phyloP scores from a whole-genome alignment of 2,113 vertebrate genomes.

The Nibea coibor region DNA sequence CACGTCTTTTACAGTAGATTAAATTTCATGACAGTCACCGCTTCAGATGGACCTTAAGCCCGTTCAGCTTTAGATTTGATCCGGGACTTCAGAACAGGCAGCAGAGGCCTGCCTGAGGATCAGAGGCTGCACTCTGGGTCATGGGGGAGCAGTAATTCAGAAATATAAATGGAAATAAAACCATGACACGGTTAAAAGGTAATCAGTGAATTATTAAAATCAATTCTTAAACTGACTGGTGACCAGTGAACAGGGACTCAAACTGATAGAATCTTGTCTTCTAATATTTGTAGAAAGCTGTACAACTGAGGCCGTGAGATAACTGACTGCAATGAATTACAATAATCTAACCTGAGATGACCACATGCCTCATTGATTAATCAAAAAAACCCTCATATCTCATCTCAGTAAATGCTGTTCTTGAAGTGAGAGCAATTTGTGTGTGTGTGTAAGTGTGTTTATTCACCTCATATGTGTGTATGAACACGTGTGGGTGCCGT shows the following conservation, averaged over 20 bases:
- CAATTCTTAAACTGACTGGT: neutral
- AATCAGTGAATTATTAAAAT: neutral
- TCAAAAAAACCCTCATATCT: neutral
- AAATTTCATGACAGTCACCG: too few species aligned
- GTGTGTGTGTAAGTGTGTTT: neutral
- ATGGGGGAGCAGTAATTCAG: neutral
- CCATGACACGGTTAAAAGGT: neutral
- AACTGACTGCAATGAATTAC: neutral
- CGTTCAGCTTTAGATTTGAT: neutral
- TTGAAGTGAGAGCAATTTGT: neutral
- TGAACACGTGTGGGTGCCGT: conserved; percentile 30
- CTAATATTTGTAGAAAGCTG: neutral
- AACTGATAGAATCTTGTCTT: neutral
- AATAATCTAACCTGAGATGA: neutral
- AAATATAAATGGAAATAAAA: neutral
- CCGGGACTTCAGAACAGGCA: neutral
- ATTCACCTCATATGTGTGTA: neutral
- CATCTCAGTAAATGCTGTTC: neutral
- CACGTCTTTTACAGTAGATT: too few species aligned
- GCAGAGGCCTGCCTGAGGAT: neutral
- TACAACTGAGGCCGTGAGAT: neutral
- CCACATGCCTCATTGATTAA: neutral
- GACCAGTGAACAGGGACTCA: neutral
- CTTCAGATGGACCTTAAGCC: too few species aligned
- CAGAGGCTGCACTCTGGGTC: neutral